Evolutionary conservation across 2,888 invertebrate genomes (phyloP), one percentile per base, ranked within the genome.

Genomic region (Congeria kusceri): DNA sequence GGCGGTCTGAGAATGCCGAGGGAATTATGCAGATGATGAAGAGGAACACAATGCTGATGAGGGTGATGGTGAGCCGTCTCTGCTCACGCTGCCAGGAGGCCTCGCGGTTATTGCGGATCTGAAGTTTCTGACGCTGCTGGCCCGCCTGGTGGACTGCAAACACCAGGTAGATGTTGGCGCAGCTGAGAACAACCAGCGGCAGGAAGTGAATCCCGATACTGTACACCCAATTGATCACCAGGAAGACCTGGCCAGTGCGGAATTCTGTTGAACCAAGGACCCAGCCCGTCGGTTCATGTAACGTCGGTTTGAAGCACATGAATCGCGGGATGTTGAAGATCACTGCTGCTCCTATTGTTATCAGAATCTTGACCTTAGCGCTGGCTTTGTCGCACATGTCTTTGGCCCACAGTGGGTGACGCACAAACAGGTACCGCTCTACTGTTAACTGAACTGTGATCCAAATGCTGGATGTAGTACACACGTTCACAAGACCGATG

Each of bases 21-120:
- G 91, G 92, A 44, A 92, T 85, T 44, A 91, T 90, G 67, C 91
- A 90, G 69, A 91, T 66, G 39, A 90, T 89, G 71, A 92, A 92
- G 56, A 91, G 86, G 70, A 87, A 87, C 23, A 90, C 89, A 62
- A 92, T 92, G 72, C 89, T 88, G 76, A 91, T 91, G 59, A 91
- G 88, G 0, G 91, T 91, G 53, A 90, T 83, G 7, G 91, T 92
- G 27, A 92, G 87, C 11, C 92, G 86, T 13, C 87, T 87, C 73
- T 92, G 91, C 64, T 92, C 91, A 18, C 88, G 80, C 58, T 87
- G 81, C 86, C 88, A 89, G n/a, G 86, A 84, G 11, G 86, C 86
- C 62, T 89, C 87, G 25, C 86, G 81, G 65, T 86, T 86, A 79
- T 87, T 88, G 23, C 87, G 83, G 32, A 87, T 88, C 11, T 87